Evolutionary conservation across 2,797 vertebrate genomes (phyloP), one percentile per base, ranked within the genome.

Genomic region (Hylomyscus alleni): DNA sequence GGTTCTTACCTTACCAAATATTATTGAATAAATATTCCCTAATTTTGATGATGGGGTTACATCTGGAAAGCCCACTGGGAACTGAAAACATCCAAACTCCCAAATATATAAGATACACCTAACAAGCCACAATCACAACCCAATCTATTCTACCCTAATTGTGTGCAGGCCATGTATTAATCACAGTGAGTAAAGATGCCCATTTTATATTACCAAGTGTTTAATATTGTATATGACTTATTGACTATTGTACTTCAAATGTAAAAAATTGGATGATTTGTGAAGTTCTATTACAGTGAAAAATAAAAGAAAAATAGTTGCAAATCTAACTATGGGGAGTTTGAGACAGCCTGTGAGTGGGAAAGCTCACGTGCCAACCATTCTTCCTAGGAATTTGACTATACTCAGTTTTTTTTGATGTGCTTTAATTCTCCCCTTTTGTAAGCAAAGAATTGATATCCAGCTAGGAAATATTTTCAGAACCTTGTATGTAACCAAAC

Each of bases 381-480:
- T 82, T 90, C 84, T 93, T 72, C 37, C 81, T 37, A 69, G 15
- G n/a, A 75, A 3, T 78, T 65, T 65, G 47, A 75, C n/a, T 83
- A 17, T 12, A 96, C 17, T 29, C 73, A 40, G 37, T 10, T 84
- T 34, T 12, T 83, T 31, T 76, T 50, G 29, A 72, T 67, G 11
- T 73, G 1, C 15, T 52, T 91, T 24, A 85, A 37, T 90, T 77
- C 37, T 77, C 67, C 17, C 20, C 60, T 44, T 92, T 85, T 56
- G 3, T 12, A 54, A 82, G 15, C 15, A 97, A 37, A 78, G 17
- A 76, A 58, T 10, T 69, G 31, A 20, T 75, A 58, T 73, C 58
- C 84, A 24, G 31, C 72, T 78, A 84, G 78, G 92, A 93, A 93
- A 91, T 78, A 3, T 76, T 4, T 92, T 52, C 54, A 47, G 13